Percentiles rank a stretch among this genome's conserved stretches.
Conservation (phyloP, 2,797 vertebrate genomes). For the Hydrophis major region DNA sequence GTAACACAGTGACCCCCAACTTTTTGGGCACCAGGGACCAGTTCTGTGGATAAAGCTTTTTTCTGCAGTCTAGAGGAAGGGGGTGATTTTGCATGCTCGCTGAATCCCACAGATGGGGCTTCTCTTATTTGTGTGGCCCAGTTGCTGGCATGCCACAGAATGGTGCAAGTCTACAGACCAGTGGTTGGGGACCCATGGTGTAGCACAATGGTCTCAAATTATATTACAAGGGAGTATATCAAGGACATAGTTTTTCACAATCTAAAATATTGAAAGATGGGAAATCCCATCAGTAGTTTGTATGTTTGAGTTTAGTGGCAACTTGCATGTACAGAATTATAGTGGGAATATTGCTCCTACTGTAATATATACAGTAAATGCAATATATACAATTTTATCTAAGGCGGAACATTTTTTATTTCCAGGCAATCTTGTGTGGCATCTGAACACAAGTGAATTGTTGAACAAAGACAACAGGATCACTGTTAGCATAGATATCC, state of each 20-base stretch:
- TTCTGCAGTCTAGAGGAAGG: too few species aligned
- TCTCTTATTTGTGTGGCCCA: too few species aligned
- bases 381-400: neutral
- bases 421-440: neutral
- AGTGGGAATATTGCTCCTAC: neutral
- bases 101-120: too few species aligned
- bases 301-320: neutral
- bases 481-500: neutral
- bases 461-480: neutral
- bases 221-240: neutral
- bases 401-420: neutral
- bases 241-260: neutral
- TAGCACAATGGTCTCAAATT: neutral
- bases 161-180: rapidly evolving
- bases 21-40: too few species aligned
- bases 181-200: too few species aligned
- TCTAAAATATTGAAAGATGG: too few species aligned
- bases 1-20: too few species aligned
- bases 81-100: too few species aligned
- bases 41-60: too few species aligned
- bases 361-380: neutral
- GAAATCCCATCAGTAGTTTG: neutral
- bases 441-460: neutral
- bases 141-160: too few species aligned
- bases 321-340: neutral